A percentile compares a stretch with the other conserved stretches of the same genome.
These are phyloP conservation scores for Chlorops oryzae DNA, from an alignment of 1,140 invertebrate genomes.

Conservation along the genomic window DNA sequence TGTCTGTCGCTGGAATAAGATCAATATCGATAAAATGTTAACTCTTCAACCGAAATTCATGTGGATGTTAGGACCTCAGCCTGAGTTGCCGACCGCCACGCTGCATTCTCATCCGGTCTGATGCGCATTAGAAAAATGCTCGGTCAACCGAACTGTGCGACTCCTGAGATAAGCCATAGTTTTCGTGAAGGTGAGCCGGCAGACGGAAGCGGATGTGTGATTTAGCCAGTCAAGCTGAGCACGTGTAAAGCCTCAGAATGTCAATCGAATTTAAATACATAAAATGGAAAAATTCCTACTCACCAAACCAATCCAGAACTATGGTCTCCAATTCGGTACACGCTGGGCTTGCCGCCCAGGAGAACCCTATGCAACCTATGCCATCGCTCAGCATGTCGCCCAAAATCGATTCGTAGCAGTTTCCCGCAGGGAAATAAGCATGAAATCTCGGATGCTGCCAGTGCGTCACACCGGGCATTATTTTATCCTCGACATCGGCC, in stretches of 20 bases:
- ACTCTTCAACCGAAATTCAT: too few relatives aligned
- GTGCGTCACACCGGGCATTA: slow-evolving; percentile 98
- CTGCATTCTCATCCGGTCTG: slow-evolving; percentile 91
- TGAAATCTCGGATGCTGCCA: slow-evolving; percentile 99
- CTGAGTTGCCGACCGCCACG: slow-evolving; percentile 81
- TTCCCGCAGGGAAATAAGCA: slow-evolving; percentile 97
- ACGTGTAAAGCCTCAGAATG: slow-evolving; percentile 72
- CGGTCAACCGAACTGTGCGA: slow-evolving; percentile 99
- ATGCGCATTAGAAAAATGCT: slow-evolving; percentile 94
- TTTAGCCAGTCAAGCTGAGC: too few relatives aligned
- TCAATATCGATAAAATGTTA: too few relatives aligned
- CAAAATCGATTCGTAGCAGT: slow-evolving; percentile 94
- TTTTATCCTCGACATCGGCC: slow-evolving; percentile 89
- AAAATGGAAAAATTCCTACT: slow-evolving; percentile 37
- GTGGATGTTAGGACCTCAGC: too few relatives aligned
- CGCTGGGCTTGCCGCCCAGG: slow-evolving; percentile 96
- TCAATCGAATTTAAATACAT: too few relatives aligned
- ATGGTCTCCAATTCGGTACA: slow-evolving; percentile 97
- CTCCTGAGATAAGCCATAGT: slow-evolving; percentile 93
- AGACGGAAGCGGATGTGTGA: slow-evolving; percentile 97
- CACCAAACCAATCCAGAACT: slow-evolving; percentile 94
- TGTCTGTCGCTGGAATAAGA: too few relatives aligned
- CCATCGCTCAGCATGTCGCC: slow-evolving; percentile 96
- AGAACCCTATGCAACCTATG: slow-evolving; percentile 96
- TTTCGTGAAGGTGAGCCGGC: too few relatives aligned